A percentile compares a stretch with the other conserved stretches of the same genome.
These are phyloP conservation scores for Crotophaga sulcirostris DNA, from an alignment of 2,113 vertebrate species.

Conservation along the genomic window DNA sequence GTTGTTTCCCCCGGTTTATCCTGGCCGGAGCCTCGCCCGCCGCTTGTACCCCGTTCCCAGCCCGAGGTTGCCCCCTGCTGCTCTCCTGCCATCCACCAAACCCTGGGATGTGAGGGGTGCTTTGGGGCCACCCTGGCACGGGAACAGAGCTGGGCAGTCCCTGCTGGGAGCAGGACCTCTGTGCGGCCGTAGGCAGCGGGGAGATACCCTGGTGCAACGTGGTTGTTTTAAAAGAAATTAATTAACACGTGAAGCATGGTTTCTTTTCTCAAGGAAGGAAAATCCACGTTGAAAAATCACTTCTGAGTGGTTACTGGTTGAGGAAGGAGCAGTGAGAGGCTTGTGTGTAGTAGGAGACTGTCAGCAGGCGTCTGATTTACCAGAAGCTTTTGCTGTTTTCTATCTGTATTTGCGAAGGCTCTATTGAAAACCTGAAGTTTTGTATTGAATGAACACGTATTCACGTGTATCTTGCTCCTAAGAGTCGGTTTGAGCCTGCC, in stretches of 20 bases:
- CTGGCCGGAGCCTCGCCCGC: not conserved
- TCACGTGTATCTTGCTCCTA: not conserved
- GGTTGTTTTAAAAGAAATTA: not conserved
- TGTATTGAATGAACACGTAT: too few species aligned
- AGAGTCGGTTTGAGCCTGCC: rapidly evolving
- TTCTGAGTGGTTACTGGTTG: not conserved
- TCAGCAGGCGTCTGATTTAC: not conserved
- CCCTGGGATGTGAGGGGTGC: too few species aligned
- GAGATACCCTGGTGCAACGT: not conserved
- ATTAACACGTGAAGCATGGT: not conserved
- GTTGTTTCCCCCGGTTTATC: conserved; percentile 42
- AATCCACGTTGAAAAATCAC: not conserved
- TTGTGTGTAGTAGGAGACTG: not conserved
- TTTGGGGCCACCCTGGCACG: too few species aligned
- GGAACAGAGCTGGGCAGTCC: too few species aligned
- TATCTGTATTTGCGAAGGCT: not conserved
- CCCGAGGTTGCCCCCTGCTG: conserved; percentile 75
- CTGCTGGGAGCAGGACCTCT: too few species aligned
- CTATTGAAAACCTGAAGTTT: not conserved
- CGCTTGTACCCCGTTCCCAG: conserved; percentile 45
- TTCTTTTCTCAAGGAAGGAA: not conserved
- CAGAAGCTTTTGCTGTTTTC: not conserved
- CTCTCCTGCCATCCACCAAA: not conserved
- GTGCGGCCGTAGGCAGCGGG: not conserved
- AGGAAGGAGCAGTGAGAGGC: not conserved